Evolutionary conservation across 2,888 invertebrate species (phyloP).

Genomic region (Branchellion lobata): DNA sequence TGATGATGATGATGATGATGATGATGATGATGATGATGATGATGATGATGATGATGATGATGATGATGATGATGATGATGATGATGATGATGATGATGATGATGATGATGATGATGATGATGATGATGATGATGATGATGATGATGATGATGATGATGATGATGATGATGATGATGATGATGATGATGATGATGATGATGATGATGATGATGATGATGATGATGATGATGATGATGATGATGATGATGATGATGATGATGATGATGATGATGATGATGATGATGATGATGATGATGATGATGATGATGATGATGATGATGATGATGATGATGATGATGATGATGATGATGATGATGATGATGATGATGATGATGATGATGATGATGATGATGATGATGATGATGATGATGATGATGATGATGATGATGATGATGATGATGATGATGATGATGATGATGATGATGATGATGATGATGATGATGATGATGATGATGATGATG

Average conservation of each 20-base stretch:
- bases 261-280: slow-evolving; percentile 9
- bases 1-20: slow-evolving; percentile 9
- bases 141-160: slow-evolving; percentile 9
- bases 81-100: slow-evolving; percentile 9
- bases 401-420: slow-evolving; percentile 6
- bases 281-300: slow-evolving; percentile 9
- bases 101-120: slow-evolving; percentile 9
- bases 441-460: slow-evolving; percentile 9
- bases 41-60: slow-evolving; percentile 6
- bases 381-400: background rate
- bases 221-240: background rate
- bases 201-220: slow-evolving; percentile 2
- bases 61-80: slow-evolving; percentile 9
- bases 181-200: background rate
- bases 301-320: slow-evolving; percentile 9
- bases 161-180: slow-evolving; percentile 19
- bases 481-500: background rate
- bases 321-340: slow-evolving; percentile 9
- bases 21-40: background rate
- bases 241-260: slow-evolving; percentile 3
- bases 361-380: slow-evolving; percentile 9
- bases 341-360: slow-evolving; percentile 9
- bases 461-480: background rate
- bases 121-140: slow-evolving; percentile 40
- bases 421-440: slow-evolving; percentile 9